A percentile compares a stretch with the other conserved stretches of the same genome.
These are phyloP conservation scores for Psix sp. DNA, from an alignment of 1,140 invertebrate species.

Conservation along the genomic window DNA sequence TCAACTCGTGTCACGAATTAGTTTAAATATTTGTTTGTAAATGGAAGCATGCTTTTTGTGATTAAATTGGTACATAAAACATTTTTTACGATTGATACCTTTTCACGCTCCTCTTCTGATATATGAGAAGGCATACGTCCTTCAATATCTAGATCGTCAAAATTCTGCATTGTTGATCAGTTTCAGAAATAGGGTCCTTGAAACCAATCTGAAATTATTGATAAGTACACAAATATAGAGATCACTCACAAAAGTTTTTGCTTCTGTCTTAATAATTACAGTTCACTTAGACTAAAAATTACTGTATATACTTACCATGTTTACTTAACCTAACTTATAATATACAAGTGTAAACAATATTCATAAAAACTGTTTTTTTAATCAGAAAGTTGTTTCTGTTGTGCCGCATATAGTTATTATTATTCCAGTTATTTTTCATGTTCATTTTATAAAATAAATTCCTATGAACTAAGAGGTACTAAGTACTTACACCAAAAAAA, in stretches of 20 bases:
- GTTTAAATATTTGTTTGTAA: neutral
- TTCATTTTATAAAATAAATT: too few relatives aligned
- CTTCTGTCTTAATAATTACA: constrained; percentile 17
- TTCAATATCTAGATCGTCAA: constrained; percentile 76
- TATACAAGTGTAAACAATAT: neutral
- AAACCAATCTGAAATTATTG: constrained; percentile 67
- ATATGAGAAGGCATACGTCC: constrained; percentile 74
- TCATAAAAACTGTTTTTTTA: neutral
- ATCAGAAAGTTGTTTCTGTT: neutral
- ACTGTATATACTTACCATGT: constrained; percentile 47
- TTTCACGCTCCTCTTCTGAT: constrained; percentile 74
- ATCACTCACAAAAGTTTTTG: constrained; percentile 8
- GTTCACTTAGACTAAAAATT: constrained; percentile 29
- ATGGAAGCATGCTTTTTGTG: constrained; percentile 34
- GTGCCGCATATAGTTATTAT: too few relatives aligned
- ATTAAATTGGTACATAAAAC: constrained; percentile 32
- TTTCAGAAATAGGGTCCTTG: constrained; percentile 38
- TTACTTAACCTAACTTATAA: neutral
- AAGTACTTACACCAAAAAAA: too few relatives aligned
- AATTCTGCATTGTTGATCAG: constrained; percentile 73
- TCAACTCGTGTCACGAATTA: too few relatives aligned
- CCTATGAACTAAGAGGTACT: too few relatives aligned
- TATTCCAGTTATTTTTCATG: too few relatives aligned
- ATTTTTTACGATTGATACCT: constrained; percentile 69
- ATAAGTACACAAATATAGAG: constrained; percentile 35